A percentile compares a stretch with the other conserved stretches of the same genome.
Evolutionary conservation across 1,140 invertebrate species (phyloP).

Genomic region (Drosophila simulans): DNA sequence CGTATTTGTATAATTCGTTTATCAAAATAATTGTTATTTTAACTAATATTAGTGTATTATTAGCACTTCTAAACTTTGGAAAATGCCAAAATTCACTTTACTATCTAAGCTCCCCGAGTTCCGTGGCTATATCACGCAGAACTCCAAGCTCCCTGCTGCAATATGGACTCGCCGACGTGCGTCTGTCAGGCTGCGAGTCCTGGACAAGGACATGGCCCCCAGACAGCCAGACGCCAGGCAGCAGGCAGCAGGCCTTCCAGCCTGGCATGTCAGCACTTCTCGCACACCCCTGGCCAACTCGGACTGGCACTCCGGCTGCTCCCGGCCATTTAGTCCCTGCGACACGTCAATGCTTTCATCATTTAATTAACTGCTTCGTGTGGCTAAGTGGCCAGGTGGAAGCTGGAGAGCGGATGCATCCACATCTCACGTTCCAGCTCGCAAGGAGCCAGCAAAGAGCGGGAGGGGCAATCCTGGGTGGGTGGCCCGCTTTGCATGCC

Average conservation of each 20-base stretch:
- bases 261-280: conserved; percentile 26
- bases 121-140: background rate
- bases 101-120: background rate
- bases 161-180: conserved; percentile 40
- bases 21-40: background rate
- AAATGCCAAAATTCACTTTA: background rate
- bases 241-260: background rate
- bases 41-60: too few species aligned
- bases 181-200: conserved; percentile 22
- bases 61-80: background rate
- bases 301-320: conserved; percentile 4
- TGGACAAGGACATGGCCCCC: conserved; percentile 11
- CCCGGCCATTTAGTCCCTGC: conserved; percentile 33
- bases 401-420: conserved; percentile 16
- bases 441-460: conserved; percentile 36
- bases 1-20: background rate
- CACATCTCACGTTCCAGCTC: conserved; percentile 36
- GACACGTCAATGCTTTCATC: conserved; percentile 82
- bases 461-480: conserved; percentile 18
- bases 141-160: conserved; percentile 25
- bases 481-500: conserved; percentile 59
- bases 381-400: conserved; percentile 30
- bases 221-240: background rate
- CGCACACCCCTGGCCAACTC: conserved; percentile 16
- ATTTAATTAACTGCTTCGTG: conserved; percentile 81